Evolutionary conservation across 2,113 vertebrate species (phyloP), one percentile per base, ranked within the genome.

Genomic region (Mormyrus lacerda): DNA sequence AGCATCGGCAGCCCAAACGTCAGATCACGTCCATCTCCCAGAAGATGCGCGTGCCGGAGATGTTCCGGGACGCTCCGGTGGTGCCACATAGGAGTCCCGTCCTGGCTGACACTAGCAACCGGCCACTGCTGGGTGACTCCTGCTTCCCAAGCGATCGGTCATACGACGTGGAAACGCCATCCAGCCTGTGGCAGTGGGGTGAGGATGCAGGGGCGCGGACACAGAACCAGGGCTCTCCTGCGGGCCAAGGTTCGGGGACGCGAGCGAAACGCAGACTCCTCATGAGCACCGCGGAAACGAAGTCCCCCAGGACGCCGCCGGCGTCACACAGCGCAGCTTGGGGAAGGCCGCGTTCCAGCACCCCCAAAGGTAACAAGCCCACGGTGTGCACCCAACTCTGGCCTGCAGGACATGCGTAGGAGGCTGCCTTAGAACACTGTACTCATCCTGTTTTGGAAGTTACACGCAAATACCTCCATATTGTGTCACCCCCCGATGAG

Each of bases 251-350:
- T 11, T 42, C 35, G 2, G 31, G 47, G 0, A 92, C 91, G 17
- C 93, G 92, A 84, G 95, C 95, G 89, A 96, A 95, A 90, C 93
- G 95, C 24, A 94, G 94, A 45, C 94, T 96, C 58, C 90, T 94
- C 47, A 95, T 95, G 95, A 93, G 94, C 1, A n/a, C 24, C 0
- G 58, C 83, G 0, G 93, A 94, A 19, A 91, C 87, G 3, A 84
- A 53, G 0, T 17, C 10, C 65, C n/a, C 17, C 39, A 48, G 21
- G 11, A 73, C 19, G 0, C 27, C 6, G 19, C 13, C 13, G 9
- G 48, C 0, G 6, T 11, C 31, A 87, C n/a, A 73, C 86, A 42
- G 1, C 4, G 45, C 35, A 7, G 21, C 48, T 35, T 83, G 7
- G 8, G 44, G 89, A 88, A 90, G 87, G 89, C 89, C 90, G 1